Evolutionary conservation across 2,797 vertebrate species (phyloP).

Genomic region (Neoniphon sammara): DNA sequence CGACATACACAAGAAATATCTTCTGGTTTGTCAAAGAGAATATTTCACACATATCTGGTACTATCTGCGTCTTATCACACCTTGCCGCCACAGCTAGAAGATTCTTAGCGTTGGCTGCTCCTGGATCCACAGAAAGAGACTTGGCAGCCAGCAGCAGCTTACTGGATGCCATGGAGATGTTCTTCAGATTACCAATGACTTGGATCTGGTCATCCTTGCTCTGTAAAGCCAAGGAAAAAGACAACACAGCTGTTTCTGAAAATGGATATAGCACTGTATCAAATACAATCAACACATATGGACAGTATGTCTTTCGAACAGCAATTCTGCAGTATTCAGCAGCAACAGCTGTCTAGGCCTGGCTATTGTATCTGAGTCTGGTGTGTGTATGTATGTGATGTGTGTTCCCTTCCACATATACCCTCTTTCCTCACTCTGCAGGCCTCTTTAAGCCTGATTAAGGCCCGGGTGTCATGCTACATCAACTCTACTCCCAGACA

Average conservation of each 20-base stretch:
- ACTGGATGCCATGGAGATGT: constrained; percentile 99
- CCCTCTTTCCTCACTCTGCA: constrained; percentile 25
- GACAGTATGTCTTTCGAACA: not conserved
- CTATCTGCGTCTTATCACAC: constrained; percentile 76
- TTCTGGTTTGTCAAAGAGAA: constrained; percentile 1
- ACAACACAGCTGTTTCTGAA: constrained; percentile 3
- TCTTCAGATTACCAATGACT: constrained; percentile 98
- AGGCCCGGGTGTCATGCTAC: constrained; percentile 66
- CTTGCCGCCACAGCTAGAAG: constrained; percentile 96
- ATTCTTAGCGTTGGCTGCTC: constrained; percentile 98
- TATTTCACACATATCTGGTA: constrained; percentile 26
- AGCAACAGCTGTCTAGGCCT: constrained; percentile 11
- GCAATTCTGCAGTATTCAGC: not conserved
- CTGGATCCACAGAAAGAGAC: constrained; percentile 97
- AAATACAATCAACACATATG: not conserved
- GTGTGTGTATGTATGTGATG: constrained; percentile 1
- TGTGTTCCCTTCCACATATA: constrained; percentile 20
- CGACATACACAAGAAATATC: constrained; percentile 3
- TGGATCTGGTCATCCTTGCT: constrained; percentile 98
- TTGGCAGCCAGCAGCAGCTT: constrained; percentile 97
- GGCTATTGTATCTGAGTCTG: not conserved
- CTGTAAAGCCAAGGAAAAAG: constrained; percentile 74
- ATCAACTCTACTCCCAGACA: constrained; percentile 71
- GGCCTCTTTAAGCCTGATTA: constrained; percentile 61
- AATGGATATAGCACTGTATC: not conserved